phyloP scores from a whole-genome alignment of 2,888 invertebrate species.

The Diloba caeruleocephala region DNA sequence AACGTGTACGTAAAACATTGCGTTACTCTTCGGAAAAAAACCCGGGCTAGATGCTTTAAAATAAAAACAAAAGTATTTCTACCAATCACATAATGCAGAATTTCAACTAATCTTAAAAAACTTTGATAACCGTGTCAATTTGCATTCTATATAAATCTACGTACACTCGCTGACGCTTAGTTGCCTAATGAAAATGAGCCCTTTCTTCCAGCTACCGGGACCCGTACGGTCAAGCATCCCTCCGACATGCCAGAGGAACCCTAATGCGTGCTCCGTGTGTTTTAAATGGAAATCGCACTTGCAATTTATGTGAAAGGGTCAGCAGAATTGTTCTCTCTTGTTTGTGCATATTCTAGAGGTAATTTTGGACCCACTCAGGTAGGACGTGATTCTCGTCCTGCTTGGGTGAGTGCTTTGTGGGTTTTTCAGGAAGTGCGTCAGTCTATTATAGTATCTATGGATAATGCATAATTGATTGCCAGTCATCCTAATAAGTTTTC shows the following conservation, averaged over 20 bases:
- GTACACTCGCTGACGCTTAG: slow-evolving; percentile 72
- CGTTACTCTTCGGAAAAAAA: too few relatives aligned
- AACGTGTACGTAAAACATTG: too few relatives aligned
- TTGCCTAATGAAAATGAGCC: slow-evolving; percentile 88
- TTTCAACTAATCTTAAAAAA: slow-evolving; percentile 30
- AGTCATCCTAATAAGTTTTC: too few relatives aligned
- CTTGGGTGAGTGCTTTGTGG: not conserved
- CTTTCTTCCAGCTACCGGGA: slow-evolving; percentile 79
- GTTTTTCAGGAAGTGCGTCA: too few relatives aligned
- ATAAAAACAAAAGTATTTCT: too few relatives aligned
- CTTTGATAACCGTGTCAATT: slow-evolving; percentile 68
- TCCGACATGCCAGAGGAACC: slow-evolving; percentile 73
- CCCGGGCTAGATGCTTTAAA: too few relatives aligned
- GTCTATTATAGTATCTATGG: too few relatives aligned
- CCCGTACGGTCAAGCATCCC: slow-evolving; percentile 75
- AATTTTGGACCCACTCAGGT: slow-evolving; percentile 64
- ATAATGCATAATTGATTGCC: too few relatives aligned
- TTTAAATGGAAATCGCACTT: slow-evolving; percentile 84
- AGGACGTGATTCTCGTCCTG: slow-evolving; percentile 20
- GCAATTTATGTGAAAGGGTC: slow-evolving; percentile 87
- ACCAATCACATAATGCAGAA: too few relatives aligned
- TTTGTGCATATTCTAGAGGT: slow-evolving; percentile 71
- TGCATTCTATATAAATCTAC: slow-evolving; percentile 78
- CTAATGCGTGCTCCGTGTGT: slow-evolving; percentile 74
- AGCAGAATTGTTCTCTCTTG: slow-evolving; percentile 73